Percentiles rank a stretch among this genome's conserved stretches.
phyloP scores from a whole-genome alignment of 2,113 vertebrate genomes.

The Pluvianellus socialis region DNA sequence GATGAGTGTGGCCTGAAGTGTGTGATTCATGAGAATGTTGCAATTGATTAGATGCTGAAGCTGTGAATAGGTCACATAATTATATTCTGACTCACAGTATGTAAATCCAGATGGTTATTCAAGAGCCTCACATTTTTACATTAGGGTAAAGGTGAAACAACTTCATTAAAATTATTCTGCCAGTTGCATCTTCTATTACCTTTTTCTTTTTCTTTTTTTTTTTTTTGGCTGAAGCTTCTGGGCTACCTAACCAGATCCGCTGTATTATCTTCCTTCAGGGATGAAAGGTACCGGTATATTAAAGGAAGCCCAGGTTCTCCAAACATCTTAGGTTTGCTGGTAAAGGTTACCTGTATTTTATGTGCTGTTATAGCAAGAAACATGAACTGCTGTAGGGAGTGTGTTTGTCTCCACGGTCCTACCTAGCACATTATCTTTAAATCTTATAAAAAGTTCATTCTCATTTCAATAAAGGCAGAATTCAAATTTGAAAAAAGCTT shows the following conservation, averaged over 20 bases:
- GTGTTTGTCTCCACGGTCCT: neutral
- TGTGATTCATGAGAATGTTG: neutral
- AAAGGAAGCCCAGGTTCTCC: neutral
- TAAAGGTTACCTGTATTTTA: neutral
- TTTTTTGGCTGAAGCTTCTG: neutral
- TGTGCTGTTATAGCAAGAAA: neutral
- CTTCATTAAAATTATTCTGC: constrained; percentile 28
- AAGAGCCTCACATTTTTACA: neutral
- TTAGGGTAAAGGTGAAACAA: constrained; percentile 33
- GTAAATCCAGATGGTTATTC: constrained; percentile 41
- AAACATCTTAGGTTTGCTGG: neutral
- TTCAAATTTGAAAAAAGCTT: constrained; percentile 27
- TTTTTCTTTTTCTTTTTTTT: neutral
- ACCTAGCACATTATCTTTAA: neutral
- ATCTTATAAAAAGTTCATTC: constrained; percentile 15
- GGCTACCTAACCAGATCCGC: neutral
- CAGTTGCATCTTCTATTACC: neutral
- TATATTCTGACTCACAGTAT: neutral
- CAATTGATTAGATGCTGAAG: neutral
- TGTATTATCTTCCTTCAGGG: neutral
- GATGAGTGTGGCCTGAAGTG: neutral
- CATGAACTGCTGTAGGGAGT: neutral
- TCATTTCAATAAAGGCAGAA: constrained; percentile 6
- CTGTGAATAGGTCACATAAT: neutral
- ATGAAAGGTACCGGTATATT: neutral